A percentile compares a stretch with the other conserved stretches of the same genome.
Evolutionary conservation across 2,888 invertebrate species (phyloP).

Genomic region (Aquatica leii): DNA sequence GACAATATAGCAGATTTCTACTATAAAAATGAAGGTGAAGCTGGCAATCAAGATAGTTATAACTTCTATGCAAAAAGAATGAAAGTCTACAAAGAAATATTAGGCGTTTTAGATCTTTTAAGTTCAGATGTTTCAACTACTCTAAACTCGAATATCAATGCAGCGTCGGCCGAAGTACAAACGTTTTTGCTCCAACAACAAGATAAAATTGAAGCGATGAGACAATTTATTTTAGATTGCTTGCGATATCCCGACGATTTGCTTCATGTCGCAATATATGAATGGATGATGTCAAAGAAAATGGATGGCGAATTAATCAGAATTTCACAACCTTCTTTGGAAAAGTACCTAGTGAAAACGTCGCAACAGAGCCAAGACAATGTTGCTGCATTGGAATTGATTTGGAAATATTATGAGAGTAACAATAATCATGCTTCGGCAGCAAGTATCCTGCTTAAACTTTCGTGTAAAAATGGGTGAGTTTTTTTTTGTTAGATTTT

Average conservation of each 20-base stretch:
- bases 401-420: constrained; percentile 97
- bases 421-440: constrained; percentile 91
- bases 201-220: constrained; percentile 51
- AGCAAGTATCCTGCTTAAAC: constrained; percentile 85
- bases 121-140: constrained; percentile 18
- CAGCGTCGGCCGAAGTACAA: constrained; percentile 13
- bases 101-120: constrained; percentile 74
- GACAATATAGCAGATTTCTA: constrained; percentile 87
- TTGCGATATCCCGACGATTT: constrained; percentile 82
- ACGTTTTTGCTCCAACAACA: constrained; percentile 6
- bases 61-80: constrained; percentile 62
- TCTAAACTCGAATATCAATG: constrained; percentile 4
- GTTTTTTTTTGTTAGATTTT: too few species aligned
- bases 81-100: constrained; percentile 89
- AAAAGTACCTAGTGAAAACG: constrained; percentile 74
- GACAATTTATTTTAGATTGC: constrained; percentile 71
- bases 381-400: constrained; percentile 72
- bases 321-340: constrained; percentile 75
- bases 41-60: constrained; percentile 82
- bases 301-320: constrained; percentile 75
- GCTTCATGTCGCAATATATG: constrained; percentile 89
- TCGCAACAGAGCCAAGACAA: constrained; percentile 66
- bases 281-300: constrained; percentile 88
- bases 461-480: constrained; percentile 79
- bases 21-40: constrained; percentile 83